Evolutionary conservation across 1,140 invertebrate species (phyloP).

Genomic region (Drosophila sechellia): DNA sequence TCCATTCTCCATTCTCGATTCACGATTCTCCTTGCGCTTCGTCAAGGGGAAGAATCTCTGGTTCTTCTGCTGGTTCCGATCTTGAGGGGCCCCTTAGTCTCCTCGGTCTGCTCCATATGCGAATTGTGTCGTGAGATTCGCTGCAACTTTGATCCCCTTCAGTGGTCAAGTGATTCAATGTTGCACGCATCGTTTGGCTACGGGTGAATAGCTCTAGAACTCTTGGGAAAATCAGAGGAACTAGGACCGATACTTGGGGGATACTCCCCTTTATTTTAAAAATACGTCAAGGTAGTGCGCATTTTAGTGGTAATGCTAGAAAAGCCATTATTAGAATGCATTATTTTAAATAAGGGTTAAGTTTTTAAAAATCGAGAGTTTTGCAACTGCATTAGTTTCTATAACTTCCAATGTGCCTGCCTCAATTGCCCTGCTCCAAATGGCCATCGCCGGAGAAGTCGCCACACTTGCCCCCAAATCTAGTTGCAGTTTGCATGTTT

Average conservation of each 20-base stretch:
- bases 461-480: constrained; percentile 46
- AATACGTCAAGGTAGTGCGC: not conserved
- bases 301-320: not conserved
- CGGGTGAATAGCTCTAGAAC: not conserved
- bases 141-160: constrained; percentile 62
- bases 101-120: constrained; percentile 38
- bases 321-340: too few species aligned
- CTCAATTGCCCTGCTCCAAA: constrained; percentile 12
- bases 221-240: constrained; percentile 4
- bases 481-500: constrained; percentile 68
- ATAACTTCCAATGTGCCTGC: constrained; percentile 3
- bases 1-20: constrained; percentile 3
- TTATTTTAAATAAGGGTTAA: too few species aligned
- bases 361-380: not conserved
- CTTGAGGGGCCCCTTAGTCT: constrained; percentile 22
- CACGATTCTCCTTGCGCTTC: not conserved
- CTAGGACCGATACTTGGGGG: not conserved
- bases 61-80: too few species aligned
- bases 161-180: constrained; percentile 63
- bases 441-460: constrained; percentile 1
- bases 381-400: not conserved
- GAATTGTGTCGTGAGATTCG: constrained; percentile 71
- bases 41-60: constrained; percentile 12
- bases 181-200: constrained; percentile 18
- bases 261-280: not conserved